Conservation (phyloP, 2,113 vertebrate genomes). For the Malaclemys terrapin region DNA sequence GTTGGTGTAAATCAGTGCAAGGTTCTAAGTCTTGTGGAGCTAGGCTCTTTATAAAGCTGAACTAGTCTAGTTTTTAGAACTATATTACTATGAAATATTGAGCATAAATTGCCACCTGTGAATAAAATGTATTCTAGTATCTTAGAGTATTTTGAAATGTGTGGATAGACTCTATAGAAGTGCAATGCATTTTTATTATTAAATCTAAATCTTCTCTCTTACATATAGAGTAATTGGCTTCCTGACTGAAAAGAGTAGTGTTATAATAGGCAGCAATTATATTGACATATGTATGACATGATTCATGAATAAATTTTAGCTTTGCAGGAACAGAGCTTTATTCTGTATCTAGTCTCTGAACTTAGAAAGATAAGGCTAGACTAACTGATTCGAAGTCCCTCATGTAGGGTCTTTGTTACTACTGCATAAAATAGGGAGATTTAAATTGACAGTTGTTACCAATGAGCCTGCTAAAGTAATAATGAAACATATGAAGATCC, state of each 20-base stretch:
- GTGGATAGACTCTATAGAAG: neutral
- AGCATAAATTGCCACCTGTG: neutral
- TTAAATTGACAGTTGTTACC: neutral
- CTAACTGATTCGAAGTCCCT: neutral
- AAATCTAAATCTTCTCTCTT: neutral
- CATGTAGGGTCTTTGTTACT: neutral
- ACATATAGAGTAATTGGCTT: neutral
- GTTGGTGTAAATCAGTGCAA: neutral
- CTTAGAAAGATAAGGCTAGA: neutral
- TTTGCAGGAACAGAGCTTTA: neutral
- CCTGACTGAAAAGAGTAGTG: neutral
- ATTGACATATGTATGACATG: neutral
- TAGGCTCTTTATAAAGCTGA: fast-evolving
- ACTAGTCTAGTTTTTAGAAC: neutral
- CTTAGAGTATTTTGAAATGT: neutral
- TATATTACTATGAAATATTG: neutral
- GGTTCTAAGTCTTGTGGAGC: neutral
- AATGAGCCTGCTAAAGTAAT: neutral
- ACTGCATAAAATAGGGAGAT: slow-evolving; percentile 9
- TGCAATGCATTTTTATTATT: neutral
- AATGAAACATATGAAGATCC: neutral
- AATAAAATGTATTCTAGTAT: neutral
- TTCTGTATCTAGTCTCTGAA: neutral
- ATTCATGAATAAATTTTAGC: neutral
- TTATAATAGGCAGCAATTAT: neutral